phyloP scores from a whole-genome alignment of 2,888 invertebrate species.

The Sarcophaga carnaria region DNA sequence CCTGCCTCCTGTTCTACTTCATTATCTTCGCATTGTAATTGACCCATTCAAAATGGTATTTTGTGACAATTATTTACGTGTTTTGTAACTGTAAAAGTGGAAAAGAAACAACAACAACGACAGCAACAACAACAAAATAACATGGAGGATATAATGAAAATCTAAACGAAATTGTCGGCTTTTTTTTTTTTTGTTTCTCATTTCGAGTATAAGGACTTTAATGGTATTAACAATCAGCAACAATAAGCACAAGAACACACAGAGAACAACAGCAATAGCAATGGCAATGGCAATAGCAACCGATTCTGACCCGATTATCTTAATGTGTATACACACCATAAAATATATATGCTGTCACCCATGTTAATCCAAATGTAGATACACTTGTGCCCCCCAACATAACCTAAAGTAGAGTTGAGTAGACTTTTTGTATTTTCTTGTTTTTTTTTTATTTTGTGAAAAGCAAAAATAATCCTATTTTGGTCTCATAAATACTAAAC shows the following conservation, averaged over 20 bases:
- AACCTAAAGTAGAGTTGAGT: slow-evolving; percentile 11
- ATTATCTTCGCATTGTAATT: slow-evolving; percentile 32
- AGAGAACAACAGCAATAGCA: slow-evolving; percentile 3
- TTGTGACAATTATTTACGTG: slow-evolving; percentile 72
- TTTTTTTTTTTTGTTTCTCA: slow-evolving; percentile 2
- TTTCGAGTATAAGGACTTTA: slow-evolving; percentile 17
- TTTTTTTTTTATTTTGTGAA: background rate
- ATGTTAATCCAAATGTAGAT: background rate
- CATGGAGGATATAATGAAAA: slow-evolving; percentile 25
- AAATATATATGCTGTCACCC: background rate
- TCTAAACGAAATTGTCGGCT: slow-evolving; percentile 12
- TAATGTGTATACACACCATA: slow-evolving; percentile 14
- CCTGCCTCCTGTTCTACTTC: background rate
- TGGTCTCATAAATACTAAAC: slow-evolving; percentile 61
- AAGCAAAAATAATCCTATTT: slow-evolving; percentile 52
- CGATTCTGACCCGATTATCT: slow-evolving; percentile 48
- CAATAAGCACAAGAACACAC: slow-evolving; percentile 35
- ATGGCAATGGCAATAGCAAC: background rate
- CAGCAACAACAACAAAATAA: background rate
- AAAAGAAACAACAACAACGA: slow-evolving; percentile 20
- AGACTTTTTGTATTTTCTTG: background rate
- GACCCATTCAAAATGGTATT: slow-evolving; percentile 42
- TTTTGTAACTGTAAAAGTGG: slow-evolving; percentile 38
- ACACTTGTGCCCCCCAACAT: slow-evolving; percentile 16
- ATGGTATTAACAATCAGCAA: slow-evolving; percentile 45